Base-by-base conservation (phyloP, 2,888 invertebrate genomes). In the Nomada ruficornis region DNA sequence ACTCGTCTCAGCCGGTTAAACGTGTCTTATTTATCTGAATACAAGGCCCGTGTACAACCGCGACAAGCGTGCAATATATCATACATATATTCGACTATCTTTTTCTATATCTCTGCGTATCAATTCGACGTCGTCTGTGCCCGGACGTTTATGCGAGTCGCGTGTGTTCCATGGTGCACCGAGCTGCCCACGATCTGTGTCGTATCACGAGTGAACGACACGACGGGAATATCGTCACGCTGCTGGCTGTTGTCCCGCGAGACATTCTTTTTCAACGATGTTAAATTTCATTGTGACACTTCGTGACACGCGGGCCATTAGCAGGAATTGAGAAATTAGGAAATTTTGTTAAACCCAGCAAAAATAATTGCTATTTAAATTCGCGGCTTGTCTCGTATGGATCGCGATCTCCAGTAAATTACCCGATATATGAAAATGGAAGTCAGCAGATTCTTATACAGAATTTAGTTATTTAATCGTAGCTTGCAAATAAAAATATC, bases 1-100 rank as follows among this genome's bases (percentile, higher is more conserved):
- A 80, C 80, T 80, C 80, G 78, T 80, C 80, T 78, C 80, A 78
- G 78, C 80, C 80, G 80, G 80, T 82, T 82, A 76, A 80, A 76
- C 82, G 75, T 82, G 82, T 80, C 80, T 80, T 72, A 80, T 82
- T 82, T 82, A 82, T 82, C 82, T 68, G 80, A 68, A 80, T 71
- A 82, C 80, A 82, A 50, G 82, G 80, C 59, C 36, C 78, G 57
- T 36, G 78, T 68, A 72, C 78, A 67, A 60, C 70, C 26, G 69
- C 47, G 71, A 72, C 76, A 67, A 76, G 18, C 63, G 23, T n/a
- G 75, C 80, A 55, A 82, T 82, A 82, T 82, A 82, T 82, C 82
- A 82, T 80, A 73, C 59, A 55, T 55, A 65, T 80, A 79, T 74
- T 70, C 70, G 65, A 82, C 67, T 80, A 75, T 80, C 71, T 71